phyloP scores from a whole-genome alignment of 1,140 invertebrate species.

The Acyrthosiphon pisum region DNA sequence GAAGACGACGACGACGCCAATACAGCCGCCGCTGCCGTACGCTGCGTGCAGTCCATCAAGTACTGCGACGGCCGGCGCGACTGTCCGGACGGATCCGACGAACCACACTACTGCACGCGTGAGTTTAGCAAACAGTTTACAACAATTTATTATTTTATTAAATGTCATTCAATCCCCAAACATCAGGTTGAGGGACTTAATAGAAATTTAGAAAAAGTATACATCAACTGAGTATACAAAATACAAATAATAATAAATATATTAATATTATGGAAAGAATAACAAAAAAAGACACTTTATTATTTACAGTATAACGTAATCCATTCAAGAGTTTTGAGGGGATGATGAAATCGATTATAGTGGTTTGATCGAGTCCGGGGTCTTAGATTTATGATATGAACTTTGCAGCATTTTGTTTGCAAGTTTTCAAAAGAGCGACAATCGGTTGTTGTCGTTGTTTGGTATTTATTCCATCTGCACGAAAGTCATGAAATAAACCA shows the following conservation, averaged over 20 bases:
- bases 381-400: neutral
- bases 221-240: no score
- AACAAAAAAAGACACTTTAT: no score
- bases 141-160: no score
- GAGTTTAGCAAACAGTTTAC: slow-evolving; percentile 66
- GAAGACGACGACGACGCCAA: slow-evolving; percentile 78
- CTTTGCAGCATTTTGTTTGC: neutral
- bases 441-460: neutral
- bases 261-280: no score
- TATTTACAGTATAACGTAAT: neutral
- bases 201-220: no score
- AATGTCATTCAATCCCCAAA: no score
- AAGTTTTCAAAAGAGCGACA: neutral
- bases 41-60: slow-evolving; percentile 79
- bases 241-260: no score
- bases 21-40: slow-evolving; percentile 59
- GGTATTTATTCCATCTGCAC: neutral
- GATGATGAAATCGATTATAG: neutral
- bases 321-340: neutral
- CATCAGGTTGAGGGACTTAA: no score
- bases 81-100: slow-evolving; percentile 84
- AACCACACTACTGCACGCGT: slow-evolving; percentile 86
- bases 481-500: no score
- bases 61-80: slow-evolving; percentile 85
- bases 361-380: neutral